Base-by-base conservation (phyloP, 2,113 vertebrate species). In the Pseudorasbora parva region DNA sequence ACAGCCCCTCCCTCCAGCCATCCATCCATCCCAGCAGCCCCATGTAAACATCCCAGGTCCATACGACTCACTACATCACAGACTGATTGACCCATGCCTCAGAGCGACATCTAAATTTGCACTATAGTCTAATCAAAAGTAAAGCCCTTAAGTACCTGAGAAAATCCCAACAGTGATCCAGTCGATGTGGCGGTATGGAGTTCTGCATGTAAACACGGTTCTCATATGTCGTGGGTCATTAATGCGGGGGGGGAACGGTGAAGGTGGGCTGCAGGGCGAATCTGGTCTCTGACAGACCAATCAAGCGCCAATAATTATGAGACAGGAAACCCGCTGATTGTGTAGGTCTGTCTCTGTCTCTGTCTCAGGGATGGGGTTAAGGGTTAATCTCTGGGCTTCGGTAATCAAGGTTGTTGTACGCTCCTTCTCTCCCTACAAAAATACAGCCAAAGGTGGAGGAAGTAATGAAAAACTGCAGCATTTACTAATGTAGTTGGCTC, bases 301-400 rank as follows among this genome's bases (percentile, higher is more conserved):
- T 83, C 81, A 83, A 81, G 81, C 84, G 27, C 43, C 43, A 57
- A 81, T 85, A 85, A 85, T 87, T 79, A 87, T 69, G 54, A 83
- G 78, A 87, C 86, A 83, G 86, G 84, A 87, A 85, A 81, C 81
- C 76, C n/a, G 8, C 76, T 83, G 84, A 87, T 83, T 87, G 76
- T 62, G 21, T 66, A 77, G 71, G 54, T 76, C 69, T 30, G 76
- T 80, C 81, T 80, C 69, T 30, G 76, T 80, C 81, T 80, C 49
- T 27, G 78, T 81, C 57, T 73, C 76, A 69, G 78, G 19, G 57
- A 25, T 23, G 37, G 57, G 79, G 79, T 82, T 79, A 85, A 62
- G 78, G 83, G 86, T 87, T 82, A 85, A 82, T 82, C 76, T 68
- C 68, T 57, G 10, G 15, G 74, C 25, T 11, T 37, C 15, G 64